phyloP scores from a whole-genome alignment of 2,113 vertebrate genomes.

The Atractosteus spatula region DNA sequence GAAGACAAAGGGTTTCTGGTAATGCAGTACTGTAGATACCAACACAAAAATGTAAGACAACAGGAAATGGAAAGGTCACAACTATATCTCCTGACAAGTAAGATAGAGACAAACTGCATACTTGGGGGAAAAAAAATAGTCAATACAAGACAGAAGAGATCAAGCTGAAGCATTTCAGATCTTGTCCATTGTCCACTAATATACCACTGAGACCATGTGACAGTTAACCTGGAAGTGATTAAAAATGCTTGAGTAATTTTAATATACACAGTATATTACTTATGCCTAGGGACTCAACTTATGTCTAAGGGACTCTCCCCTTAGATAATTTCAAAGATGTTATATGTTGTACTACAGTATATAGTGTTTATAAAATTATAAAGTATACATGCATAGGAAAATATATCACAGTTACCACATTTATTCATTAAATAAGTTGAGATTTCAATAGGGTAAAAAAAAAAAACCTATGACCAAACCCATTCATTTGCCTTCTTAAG shows the following conservation, averaged over 20 bases:
- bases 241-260: not conserved
- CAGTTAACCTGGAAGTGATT: not conserved
- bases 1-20: no score
- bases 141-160: slow-evolving; percentile 14
- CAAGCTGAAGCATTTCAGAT: slow-evolving; percentile 13
- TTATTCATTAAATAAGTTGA: no score
- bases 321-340: no score
- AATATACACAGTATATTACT: not conserved
- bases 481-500: no score
- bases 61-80: slow-evolving; percentile 14
- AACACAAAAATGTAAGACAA: not conserved
- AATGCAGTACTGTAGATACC: not conserved
- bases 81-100: slow-evolving; percentile 6
- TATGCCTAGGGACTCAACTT: no score
- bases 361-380: no score
- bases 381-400: no score
- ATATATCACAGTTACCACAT: no score
- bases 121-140: slow-evolving; percentile 1
- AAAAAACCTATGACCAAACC: no score
- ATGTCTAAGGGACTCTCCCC: no score
- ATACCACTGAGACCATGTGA: slow-evolving; percentile 3
- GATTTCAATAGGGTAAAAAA: no score
- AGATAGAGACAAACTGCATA: not conserved
- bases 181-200: slow-evolving; percentile 10
- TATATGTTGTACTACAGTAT: no score